Base-by-base conservation (phyloP, 2,113 vertebrate species). In the Heterotilapia buettikoferi region DNA sequence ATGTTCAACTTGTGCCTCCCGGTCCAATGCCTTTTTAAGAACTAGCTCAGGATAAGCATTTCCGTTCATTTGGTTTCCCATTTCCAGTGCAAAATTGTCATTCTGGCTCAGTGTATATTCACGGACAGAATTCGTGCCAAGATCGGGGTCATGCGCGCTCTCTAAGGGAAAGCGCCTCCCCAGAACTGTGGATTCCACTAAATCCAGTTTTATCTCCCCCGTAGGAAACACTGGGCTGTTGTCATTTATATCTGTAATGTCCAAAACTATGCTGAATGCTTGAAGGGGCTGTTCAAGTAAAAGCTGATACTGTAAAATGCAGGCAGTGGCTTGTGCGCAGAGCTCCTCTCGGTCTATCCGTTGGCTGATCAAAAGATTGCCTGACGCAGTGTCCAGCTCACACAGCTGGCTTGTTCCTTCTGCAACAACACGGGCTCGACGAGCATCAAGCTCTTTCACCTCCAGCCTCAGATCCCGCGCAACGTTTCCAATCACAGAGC, bases 11-110 rank as follows among this genome's bases (percentile, higher is more conserved):
- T 94, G 80, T 50, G 84, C 91, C 86, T 96, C 96, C 1, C 95
- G 91, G 86, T 96, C 96, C 87, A 96, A 84, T 0, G 89, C 6
- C 53, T 93, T 96, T 73, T 96, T 96, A 57, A 98, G 84, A 80
- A 98, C 95, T 11, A 98, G 87, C 61, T 98, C 97, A 0, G 96
- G 96, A 86, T 97, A 96, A 16, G 92, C 92, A 13, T 94, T 95
- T 4, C 95, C 96, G 29, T 95, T 97, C 54, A 93, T 88, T 40
- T 96, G 96, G 1, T 82, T 93, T 83, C 95, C 96, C 57, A 97
- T 94, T 47, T 96, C 94, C 88, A 98, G 89, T 29, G 93, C 93
- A 94, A 98, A 98, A 88, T 97, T 96, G 2, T 92, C 92, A 85
- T 96, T 97, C 68, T 88, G 89, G 80, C 92, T 96, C 47, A 98